Evolutionary conservation across 2,888 invertebrate species (phyloP).

Genomic region (Eumerus sabulonum): DNA sequence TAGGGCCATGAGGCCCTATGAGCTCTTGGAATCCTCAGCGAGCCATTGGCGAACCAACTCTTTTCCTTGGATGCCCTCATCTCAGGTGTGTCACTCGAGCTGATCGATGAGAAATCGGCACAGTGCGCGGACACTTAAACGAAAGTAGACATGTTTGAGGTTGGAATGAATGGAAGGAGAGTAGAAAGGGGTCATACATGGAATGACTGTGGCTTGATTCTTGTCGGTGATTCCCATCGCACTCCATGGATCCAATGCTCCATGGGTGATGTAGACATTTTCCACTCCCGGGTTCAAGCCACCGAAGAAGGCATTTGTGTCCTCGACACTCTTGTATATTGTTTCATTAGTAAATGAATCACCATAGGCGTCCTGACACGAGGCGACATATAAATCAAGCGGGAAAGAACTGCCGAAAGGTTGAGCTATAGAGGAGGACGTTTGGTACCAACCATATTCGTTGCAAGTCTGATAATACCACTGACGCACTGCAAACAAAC

Average conservation of each 20-base stretch:
- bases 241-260: conserved; percentile 82
- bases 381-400: conserved; percentile 71
- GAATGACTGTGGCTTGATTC: conserved; percentile 73
- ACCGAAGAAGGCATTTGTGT: conserved; percentile 80
- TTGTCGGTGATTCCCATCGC: conserved; percentile 78
- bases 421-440: conserved; percentile 82
- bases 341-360: conserved; percentile 70
- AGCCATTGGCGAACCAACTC: conserved; percentile 75
- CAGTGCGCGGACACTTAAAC: conserved; percentile 73
- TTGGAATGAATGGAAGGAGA: background rate
- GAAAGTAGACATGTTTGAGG: background rate
- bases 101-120: conserved; percentile 74
- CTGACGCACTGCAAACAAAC: conserved; percentile 81
- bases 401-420: conserved; percentile 80
- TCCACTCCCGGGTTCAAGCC: conserved; percentile 78
- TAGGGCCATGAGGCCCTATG: too few relatives aligned
- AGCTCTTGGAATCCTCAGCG: conserved; percentile 37
- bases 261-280: conserved; percentile 81
- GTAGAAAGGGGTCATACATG: conserved; percentile 63
- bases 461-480: conserved; percentile 93
- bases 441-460: conserved; percentile 92
- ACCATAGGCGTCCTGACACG: conserved; percentile 75
- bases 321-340: conserved; percentile 69
- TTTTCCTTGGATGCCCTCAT: conserved; percentile 75
- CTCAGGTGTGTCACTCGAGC: conserved; percentile 71